Percentiles rank a stretch among this genome's conserved stretches.
Conservation (phyloP, 2,113 vertebrate genomes). For the Clarias batrachus region DNA sequence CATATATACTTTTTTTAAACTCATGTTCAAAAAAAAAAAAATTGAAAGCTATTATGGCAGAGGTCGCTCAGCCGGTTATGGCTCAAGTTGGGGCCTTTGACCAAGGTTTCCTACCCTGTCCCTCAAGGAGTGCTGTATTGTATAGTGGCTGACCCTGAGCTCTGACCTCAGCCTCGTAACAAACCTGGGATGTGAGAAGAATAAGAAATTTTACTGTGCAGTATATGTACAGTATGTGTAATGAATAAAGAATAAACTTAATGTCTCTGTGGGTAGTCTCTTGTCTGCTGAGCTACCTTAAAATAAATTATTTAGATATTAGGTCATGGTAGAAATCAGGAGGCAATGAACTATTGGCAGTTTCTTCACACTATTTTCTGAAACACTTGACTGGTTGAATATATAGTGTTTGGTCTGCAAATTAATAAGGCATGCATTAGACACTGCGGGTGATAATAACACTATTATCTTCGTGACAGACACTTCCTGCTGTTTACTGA, state of each 20-base stretch:
- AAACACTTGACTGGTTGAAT: not conserved
- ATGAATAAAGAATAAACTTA: not conserved
- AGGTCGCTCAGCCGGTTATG: too few species aligned
- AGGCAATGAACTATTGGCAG: not conserved
- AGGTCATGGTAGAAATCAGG: not conserved
- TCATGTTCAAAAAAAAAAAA: not conserved
- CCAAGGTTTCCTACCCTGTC: too few species aligned
- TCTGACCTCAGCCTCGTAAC: too few species aligned
- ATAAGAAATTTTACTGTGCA: too few species aligned
- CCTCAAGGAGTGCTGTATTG: too few species aligned
- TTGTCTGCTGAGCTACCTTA: not conserved
- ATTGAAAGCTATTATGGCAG: not conserved
- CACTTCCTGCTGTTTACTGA: not conserved
- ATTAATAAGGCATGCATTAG: not conserved
- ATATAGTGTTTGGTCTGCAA: not conserved
- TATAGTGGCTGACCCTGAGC: too few species aligned
- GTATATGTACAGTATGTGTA: too few species aligned
- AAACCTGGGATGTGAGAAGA: too few species aligned
- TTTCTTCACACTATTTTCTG: not conserved
- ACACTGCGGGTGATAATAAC: not conserved
- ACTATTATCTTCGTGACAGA: not conserved
- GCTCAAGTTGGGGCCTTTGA: too few species aligned
- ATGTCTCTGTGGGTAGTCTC: not conserved
- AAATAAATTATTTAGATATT: not conserved
- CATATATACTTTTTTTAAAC: not conserved